Conservation (phyloP, 2,113 vertebrate species). For the Macrotis lagotis region DNA sequence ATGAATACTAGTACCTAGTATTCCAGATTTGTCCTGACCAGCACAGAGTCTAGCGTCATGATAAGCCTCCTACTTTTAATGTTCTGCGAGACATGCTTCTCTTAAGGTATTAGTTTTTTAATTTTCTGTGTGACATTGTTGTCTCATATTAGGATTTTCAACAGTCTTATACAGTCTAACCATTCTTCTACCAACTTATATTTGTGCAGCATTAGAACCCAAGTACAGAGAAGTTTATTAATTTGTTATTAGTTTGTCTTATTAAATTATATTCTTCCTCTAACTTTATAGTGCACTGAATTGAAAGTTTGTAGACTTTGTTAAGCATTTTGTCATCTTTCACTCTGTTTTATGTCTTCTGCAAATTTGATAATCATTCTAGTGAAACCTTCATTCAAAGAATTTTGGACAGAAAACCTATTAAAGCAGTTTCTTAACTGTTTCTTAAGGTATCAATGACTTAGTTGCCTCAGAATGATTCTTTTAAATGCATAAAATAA, state of each 20-base stretch:
- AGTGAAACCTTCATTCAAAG: not conserved
- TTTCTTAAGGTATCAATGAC: not conserved
- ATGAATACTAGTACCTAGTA: not conserved
- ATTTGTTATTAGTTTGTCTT: not conserved
- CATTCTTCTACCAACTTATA: not conserved
- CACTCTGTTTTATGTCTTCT: not conserved
- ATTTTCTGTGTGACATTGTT: not conserved
- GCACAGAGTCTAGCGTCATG: not conserved
- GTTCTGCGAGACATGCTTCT: not conserved
- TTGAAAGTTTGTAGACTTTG: not conserved
- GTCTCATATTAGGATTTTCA: not conserved
- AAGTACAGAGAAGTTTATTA: not conserved
- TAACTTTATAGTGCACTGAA: not conserved
- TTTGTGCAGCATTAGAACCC: not conserved
- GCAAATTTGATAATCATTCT: not conserved
- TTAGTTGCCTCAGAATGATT: not conserved
- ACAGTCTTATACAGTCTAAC: not conserved
- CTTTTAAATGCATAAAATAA: not conserved
- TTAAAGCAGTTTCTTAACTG: not conserved
- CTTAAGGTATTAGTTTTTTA: not conserved
- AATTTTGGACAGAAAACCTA: not conserved
- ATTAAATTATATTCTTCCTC: not conserved
- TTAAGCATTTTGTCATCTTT: not conserved
- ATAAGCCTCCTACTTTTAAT: not conserved
- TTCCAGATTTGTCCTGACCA: not conserved